A percentile compares a stretch with the other conserved stretches of the same genome.
Conservation (phyloP, 2,113 vertebrate species). For the Dicentrarchus labrax region DNA sequence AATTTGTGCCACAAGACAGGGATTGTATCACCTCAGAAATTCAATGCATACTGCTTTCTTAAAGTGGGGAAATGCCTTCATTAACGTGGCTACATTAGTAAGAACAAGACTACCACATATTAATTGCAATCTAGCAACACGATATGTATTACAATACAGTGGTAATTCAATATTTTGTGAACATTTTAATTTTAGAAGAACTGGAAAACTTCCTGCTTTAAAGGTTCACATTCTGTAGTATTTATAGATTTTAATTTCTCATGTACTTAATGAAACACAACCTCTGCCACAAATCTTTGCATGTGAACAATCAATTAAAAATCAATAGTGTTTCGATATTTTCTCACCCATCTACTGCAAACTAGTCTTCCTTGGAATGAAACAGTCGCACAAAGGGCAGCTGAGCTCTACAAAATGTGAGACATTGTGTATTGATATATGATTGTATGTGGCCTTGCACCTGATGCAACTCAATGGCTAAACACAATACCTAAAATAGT, state of each 20-base stretch:
- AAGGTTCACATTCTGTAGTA: too few relatives aligned
- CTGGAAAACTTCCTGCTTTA: too few relatives aligned
- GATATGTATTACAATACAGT: too few relatives aligned
- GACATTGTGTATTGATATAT: neutral
- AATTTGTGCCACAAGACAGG: neutral
- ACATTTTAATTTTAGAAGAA: too few relatives aligned
- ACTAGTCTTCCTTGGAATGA: neutral
- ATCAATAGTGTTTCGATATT: too few relatives aligned
- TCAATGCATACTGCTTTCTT: neutral
- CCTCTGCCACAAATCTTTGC: too few relatives aligned
- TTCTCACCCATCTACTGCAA: neutral
- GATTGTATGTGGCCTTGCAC: neutral
- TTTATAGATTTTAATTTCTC: too few relatives aligned
- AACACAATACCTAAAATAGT: neutral
- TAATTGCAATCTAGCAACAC: too few relatives aligned
- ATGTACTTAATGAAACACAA: too few relatives aligned
- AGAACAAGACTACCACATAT: neutral
- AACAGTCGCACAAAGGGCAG: neutral
- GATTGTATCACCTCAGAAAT: neutral
- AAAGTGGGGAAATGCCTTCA: neutral
- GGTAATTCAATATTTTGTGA: too few relatives aligned
- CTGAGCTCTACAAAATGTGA: neutral
- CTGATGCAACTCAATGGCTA: too few relatives aligned
- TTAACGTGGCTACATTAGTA: neutral
- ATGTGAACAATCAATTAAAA: too few relatives aligned